A percentile compares a stretch with the other conserved stretches of the same genome.
Evolutionary conservation across 2,113 vertebrate species (phyloP).

Genomic region (Melanocharis versteri): DNA sequence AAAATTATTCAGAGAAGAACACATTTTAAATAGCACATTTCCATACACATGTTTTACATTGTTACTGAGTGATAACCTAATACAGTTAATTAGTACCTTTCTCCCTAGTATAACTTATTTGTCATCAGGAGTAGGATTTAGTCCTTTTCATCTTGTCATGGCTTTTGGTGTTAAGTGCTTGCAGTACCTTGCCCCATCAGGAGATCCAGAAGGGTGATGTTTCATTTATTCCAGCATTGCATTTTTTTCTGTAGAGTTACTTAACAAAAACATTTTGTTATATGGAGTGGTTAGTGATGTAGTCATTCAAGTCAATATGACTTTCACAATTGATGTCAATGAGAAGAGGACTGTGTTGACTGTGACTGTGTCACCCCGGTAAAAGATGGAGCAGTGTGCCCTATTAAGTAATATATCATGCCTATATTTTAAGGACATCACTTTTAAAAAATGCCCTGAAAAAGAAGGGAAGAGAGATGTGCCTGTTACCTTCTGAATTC

Average conservation of each 20-base stretch:
- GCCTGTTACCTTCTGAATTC: conserved; percentile 2
- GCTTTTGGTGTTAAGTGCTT: background rate
- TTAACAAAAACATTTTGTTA: background rate
- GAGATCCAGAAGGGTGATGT: background rate
- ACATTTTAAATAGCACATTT: background rate
- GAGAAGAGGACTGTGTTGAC: background rate
- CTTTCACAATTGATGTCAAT: background rate
- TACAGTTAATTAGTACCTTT: conserved; percentile 21
- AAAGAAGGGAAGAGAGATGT: background rate
- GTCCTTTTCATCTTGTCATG: background rate
- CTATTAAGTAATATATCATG: background rate
- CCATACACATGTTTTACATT: background rate
- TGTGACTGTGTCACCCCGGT: background rate
- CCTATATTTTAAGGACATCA: background rate
- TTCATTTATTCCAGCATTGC: background rate
- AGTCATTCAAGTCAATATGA: background rate
- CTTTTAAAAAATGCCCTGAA: background rate
- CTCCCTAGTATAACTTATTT: background rate
- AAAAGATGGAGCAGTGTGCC: background rate
- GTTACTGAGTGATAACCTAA: conserved; percentile 28
- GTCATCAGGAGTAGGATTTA: background rate
- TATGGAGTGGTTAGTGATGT: background rate
- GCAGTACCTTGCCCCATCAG: background rate
- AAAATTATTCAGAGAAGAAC: background rate
- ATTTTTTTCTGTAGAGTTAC: background rate